Evolutionary conservation across 2,113 vertebrate species (phyloP).

Genomic region (Smithornis capensis): DNA sequence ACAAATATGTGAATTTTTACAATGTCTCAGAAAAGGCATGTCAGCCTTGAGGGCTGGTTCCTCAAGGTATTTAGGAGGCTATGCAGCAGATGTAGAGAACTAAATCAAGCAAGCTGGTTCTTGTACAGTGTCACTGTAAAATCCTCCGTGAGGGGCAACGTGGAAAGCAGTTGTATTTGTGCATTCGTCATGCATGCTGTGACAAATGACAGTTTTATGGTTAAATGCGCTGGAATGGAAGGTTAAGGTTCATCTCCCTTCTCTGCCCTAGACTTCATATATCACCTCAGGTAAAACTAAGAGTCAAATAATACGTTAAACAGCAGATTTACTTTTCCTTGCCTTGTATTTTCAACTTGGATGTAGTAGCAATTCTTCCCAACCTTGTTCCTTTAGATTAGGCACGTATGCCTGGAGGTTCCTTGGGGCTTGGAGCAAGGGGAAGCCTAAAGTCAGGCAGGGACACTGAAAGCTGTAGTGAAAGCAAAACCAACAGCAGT

Average conservation of each 20-base stretch:
- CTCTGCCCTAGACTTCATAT: not conserved
- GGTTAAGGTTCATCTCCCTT: conserved; percentile 38
- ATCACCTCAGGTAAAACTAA: conserved; percentile 28
- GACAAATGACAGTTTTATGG: conserved; percentile 38
- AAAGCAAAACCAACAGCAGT: not conserved
- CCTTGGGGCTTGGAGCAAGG: not conserved
- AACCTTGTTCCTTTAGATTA: not conserved
- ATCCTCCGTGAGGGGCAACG: not conserved
- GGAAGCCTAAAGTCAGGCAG: not conserved
- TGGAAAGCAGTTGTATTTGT: not conserved
- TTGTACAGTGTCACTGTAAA: conserved; percentile 16
- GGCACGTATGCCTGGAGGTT: not conserved
- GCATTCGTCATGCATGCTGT: conserved; percentile 3
- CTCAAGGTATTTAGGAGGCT: not conserved
- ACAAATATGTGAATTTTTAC: not conserved
- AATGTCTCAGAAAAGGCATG: not conserved
- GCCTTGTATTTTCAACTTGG: not conserved
- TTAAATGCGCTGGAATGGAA: conserved; percentile 8
- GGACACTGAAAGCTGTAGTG: not conserved
- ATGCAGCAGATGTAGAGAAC: not conserved
- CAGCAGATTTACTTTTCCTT: not conserved
- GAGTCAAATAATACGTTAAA: not conserved
- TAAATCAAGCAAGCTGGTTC: conserved; percentile 25
- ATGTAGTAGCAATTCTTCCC: not conserved
- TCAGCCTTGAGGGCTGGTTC: not conserved